Evolutionary conservation across 2,888 invertebrate species (phyloP), one percentile per base, ranked within the genome.

Genomic region (Troides oblongomaculatus): DNA sequence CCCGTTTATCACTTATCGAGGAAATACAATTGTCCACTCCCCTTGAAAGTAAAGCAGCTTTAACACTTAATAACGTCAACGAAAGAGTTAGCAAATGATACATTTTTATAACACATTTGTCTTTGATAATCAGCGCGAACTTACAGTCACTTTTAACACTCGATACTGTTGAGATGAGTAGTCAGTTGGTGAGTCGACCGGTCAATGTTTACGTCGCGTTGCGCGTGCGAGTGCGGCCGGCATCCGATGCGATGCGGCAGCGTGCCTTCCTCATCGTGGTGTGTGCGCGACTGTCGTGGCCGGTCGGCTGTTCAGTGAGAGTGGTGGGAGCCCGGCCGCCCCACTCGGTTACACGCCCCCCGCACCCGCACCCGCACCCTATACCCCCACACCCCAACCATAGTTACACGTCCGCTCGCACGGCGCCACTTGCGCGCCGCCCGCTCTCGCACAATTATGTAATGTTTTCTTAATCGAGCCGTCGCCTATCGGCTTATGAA

Each of bases 401-500:
- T 89, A 90, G 90, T 91, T 89, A 88, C 88, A 89, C 86, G 88
- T 88, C 86, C 78, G 77, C 83, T 86, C 87, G 87, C 84, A 88
- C 83, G 90, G 91, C 91, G 91, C 91, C 89, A 91, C 92, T 90
- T 86, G 88, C 87, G 86, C 87, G 80, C 84, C 80, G 82, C 81
- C 84, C 85, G 84, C 85, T 86, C 84, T 87, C 85, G 83, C 84
- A 89, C 87, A 90, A 90, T 91, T 91, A 92, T 90, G 86, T 90
- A 90, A 90, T 90, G 87, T 90, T 91, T 91, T 90, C 88, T 89
- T 90, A 89, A 90, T 90, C 86, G 86, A 88, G 84, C 85, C 81
- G 85, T 84, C 85, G 83, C 83, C 72, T 68, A 84, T 81, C 80
- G 79, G 79, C 78, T 84, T 85, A 50, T 53, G 83, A 86, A 87